A percentile compares a stretch with the other conserved stretches of the same genome.
Conservation (phyloP, 2,888 invertebrate genomes). For the Mesochorus sp. region DNA sequence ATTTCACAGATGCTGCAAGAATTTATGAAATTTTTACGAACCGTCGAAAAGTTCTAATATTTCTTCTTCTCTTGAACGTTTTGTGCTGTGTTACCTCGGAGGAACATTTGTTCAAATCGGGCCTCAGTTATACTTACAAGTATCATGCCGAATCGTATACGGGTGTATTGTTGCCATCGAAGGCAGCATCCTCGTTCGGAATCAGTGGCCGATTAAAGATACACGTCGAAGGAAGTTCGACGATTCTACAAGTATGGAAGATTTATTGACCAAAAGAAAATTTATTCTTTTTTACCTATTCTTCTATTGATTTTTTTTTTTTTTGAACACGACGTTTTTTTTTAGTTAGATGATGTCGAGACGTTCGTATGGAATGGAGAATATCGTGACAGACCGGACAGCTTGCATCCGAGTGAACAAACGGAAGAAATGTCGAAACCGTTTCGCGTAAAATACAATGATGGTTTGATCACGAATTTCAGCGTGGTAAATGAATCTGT, state of each 20-base stretch:
- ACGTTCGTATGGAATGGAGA: slow-evolving; percentile 75
- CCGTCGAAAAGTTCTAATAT: slow-evolving; percentile 4
- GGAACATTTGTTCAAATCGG: slow-evolving; percentile 72
- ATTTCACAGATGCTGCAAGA: slow-evolving; percentile 25
- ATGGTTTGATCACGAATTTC: slow-evolving; percentile 76
- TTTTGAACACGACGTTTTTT: slow-evolving; percentile 25
- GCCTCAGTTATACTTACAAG: slow-evolving; percentile 76
- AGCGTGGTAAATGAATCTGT: slow-evolving; percentile 82
- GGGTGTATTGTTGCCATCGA: slow-evolving; percentile 76
- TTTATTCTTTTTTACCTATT: neutral
- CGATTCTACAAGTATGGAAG: slow-evolving; percentile 72
- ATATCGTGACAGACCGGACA: slow-evolving; percentile 60
- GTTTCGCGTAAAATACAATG: slow-evolving; percentile 73
- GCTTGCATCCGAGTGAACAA: slow-evolving; percentile 64
- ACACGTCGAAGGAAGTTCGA: slow-evolving; percentile 69
- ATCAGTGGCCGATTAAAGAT: slow-evolving; percentile 74
- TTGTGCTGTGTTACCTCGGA: slow-evolving; percentile 40
- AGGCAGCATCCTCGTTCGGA: slow-evolving; percentile 77
- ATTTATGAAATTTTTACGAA: neutral
- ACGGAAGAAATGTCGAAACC: slow-evolving; percentile 73
- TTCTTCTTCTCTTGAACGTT: slow-evolving; percentile 9
- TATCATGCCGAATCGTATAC: slow-evolving; percentile 76
- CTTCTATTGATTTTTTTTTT: neutral
- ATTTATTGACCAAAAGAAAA: neutral
- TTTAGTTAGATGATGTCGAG: slow-evolving; percentile 74